Evolutionary conservation across 2,113 vertebrate species (phyloP).

Genomic region (Pyrgilauda ruficollis): DNA sequence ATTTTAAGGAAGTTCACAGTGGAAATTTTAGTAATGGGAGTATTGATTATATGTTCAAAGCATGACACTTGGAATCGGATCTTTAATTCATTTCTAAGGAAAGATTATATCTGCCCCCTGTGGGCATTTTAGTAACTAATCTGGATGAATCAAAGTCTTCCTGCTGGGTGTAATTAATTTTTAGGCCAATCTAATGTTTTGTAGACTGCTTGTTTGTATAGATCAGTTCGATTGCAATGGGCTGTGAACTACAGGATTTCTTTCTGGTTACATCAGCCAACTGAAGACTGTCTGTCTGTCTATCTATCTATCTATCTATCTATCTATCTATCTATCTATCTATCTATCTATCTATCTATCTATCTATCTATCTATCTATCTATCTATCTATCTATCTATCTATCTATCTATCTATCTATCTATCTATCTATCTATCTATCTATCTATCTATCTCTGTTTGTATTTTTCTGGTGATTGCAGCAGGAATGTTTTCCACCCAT

Average conservation of each 20-base stretch:
- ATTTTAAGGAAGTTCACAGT: slow-evolving; percentile 43
- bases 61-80: slow-evolving; percentile 33
- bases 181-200: slow-evolving; percentile 35
- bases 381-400: not conserved
- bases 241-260: not conserved
- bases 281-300: not conserved
- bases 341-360: no score
- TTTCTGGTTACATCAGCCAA: not conserved
- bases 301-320: not conserved
- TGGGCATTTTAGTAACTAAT: slow-evolving; percentile 22
- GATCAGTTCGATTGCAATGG: not conserved
- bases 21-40: slow-evolving; percentile 53
- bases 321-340: not conserved
- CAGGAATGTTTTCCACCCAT: not conserved
- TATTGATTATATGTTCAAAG: slow-evolving; percentile 60
- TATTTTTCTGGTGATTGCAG: not conserved
- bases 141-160: slow-evolving; percentile 38
- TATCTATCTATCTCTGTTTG: not conserved
- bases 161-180: slow-evolving; percentile 65
- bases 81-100: slow-evolving; percentile 47
- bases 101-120: not conserved
- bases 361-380: not conserved
- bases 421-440: not conserved
- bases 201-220: not conserved
- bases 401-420: not conserved